These are phyloP conservation scores for Malurus leucopterus DNA, from an alignment of 2,797 vertebrate species.

Conservation along the genomic window DNA sequence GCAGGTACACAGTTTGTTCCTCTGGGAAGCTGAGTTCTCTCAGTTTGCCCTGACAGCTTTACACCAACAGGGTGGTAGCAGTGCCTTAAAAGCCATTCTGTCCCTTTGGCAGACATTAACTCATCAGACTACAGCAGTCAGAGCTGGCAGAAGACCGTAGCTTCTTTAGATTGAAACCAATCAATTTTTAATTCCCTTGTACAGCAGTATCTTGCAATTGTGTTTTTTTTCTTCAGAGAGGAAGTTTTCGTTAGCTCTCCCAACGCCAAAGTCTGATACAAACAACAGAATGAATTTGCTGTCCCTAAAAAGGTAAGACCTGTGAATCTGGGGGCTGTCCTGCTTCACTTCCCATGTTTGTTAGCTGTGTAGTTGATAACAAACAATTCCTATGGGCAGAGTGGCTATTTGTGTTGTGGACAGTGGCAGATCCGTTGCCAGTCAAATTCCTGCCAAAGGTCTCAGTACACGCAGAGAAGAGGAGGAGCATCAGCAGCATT, in stretches of 20 bases:
- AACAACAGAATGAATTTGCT: constrained; percentile 33
- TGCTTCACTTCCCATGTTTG: constrained; percentile 1
- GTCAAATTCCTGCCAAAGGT: constrained; percentile 35
- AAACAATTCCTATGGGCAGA: not conserved
- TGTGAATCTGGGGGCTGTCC: constrained; percentile 2
- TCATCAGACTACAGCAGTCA: not conserved
- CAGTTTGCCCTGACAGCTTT: not conserved
- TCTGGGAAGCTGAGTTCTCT: not conserved
- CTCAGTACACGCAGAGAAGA: not conserved
- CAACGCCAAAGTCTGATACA: constrained; percentile 17
- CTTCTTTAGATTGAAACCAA: not conserved
- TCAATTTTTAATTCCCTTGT: not conserved
- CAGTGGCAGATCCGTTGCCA: not conserved
- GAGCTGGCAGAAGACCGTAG: not conserved
- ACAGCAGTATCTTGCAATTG: not conserved
- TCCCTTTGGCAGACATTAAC: not conserved
- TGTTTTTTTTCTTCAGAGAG: not conserved
- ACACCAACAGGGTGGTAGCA: not conserved
- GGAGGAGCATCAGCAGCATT: constrained; percentile 59
- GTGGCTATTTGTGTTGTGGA: not conserved
- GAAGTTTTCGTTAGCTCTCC: constrained; percentile 34
- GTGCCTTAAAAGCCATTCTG: not conserved
- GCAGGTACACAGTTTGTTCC: not conserved
- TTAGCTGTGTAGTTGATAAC: constrained; percentile 6
- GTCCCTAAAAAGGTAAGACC: not conserved